Evolutionary conservation across 2,113 vertebrate genomes (phyloP).

Genomic region (Tychaedon coryphoeus): DNA sequence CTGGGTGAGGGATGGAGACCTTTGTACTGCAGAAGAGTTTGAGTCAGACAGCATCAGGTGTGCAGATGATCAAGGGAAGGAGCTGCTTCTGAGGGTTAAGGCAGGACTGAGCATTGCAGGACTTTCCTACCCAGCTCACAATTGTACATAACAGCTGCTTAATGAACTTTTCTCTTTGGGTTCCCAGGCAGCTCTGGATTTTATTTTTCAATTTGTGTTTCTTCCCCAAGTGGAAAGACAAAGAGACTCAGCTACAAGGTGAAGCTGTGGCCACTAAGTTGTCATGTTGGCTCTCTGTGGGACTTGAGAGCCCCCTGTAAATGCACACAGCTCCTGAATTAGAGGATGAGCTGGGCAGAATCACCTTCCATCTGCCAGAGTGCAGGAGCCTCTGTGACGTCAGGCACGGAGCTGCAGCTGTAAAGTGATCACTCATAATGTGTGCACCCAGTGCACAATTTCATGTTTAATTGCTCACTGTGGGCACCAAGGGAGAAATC

Average conservation of each 20-base stretch:
- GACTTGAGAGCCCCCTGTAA: neutral
- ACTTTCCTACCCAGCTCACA: neutral
- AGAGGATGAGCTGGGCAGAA: neutral
- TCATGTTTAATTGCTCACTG: neutral
- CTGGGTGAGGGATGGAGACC: neutral
- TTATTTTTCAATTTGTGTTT: neutral
- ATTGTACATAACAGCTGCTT: neutral
- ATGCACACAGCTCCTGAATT: neutral
- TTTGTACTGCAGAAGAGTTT: neutral
- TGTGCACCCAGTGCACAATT: neutral
- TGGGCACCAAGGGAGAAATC: neutral
- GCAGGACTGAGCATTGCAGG: neutral
- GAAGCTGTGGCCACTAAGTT: neutral
- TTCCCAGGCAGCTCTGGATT: neutral
- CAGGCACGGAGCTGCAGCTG: neutral
- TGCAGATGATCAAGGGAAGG: neutral
- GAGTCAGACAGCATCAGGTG: neutral
- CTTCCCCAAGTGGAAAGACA: neutral
- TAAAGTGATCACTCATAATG: neutral
- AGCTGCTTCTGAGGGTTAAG: neutral
- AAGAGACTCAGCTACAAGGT: neutral
- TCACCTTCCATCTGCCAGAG: neutral
- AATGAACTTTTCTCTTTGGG: neutral
- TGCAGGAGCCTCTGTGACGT: neutral
- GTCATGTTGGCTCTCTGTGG: neutral